These are phyloP conservation scores for Pogonomyrmex californicus DNA, from an alignment of 1,140 invertebrate species.

Conservation along the genomic window DNA sequence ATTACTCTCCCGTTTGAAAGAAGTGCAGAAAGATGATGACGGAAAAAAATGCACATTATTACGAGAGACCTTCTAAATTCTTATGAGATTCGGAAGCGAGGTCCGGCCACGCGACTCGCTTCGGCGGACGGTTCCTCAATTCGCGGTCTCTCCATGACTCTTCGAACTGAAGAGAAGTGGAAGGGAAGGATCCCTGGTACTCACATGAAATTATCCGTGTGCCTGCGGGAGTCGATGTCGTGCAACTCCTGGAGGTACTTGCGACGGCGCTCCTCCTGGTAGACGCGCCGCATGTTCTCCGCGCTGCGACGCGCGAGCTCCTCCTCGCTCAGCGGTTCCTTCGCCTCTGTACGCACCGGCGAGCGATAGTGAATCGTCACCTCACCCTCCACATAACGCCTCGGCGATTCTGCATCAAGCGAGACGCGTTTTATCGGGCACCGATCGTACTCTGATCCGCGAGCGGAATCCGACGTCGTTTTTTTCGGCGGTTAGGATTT, in stretches of 20 bases:
- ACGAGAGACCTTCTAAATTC: no score
- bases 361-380: conserved; percentile 97
- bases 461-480: background rate
- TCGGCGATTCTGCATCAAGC: conserved; percentile 91
- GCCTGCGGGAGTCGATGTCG: conserved; percentile 96
- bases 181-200: conserved; percentile 55
- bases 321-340: conserved; percentile 93
- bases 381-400: conserved; percentile 95
- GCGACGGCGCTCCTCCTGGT: conserved; percentile 94
- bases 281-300: conserved; percentile 95
- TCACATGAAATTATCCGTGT: conserved; percentile 96
- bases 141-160: no score
- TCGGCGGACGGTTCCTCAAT: no score
- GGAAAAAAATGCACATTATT: no score
- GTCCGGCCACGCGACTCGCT: no score
- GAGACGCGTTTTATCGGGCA: conserved; percentile 51
- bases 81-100: no score
- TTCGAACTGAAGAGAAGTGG: background rate
- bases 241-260: conserved; percentile 96
- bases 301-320: conserved; percentile 94
- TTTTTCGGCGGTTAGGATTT: background rate
- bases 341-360: conserved; percentile 94
- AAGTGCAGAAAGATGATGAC: no score
- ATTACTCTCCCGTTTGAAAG: no score
- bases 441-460: conserved; percentile 16